Evolutionary conservation across 2,113 vertebrate genomes (phyloP).

Genomic region (Poicephalus gulielmi): DNA sequence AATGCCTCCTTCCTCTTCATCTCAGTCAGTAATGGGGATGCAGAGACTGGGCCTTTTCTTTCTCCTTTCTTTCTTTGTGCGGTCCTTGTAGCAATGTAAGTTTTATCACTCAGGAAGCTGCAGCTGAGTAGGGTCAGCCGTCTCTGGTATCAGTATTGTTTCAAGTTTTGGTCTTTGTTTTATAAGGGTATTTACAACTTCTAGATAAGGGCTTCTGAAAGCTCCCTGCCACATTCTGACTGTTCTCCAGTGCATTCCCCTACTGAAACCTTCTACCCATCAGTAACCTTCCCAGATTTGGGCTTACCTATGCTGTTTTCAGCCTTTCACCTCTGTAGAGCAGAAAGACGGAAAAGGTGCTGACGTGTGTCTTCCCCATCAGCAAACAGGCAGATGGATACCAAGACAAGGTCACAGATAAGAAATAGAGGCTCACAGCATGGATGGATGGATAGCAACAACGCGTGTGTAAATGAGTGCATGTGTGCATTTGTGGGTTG

Average conservation of each 20-base stretch:
- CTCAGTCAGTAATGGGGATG: not conserved
- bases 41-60: not conserved
- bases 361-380: not conserved
- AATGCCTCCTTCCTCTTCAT: not conserved
- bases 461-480: fast-evolving
- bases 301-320: not conserved
- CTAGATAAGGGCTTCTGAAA: not conserved
- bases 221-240: not conserved
- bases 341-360: not conserved
- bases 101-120: not conserved
- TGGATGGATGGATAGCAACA: not conserved
- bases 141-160: not conserved
- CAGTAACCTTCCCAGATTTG: not conserved
- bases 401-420: not conserved
- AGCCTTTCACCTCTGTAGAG: not conserved
- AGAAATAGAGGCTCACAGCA: not conserved
- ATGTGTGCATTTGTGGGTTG: not conserved
- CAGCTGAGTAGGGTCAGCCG: not conserved
- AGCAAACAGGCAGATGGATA: not conserved
- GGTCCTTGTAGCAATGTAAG: not conserved
- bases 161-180: not conserved
- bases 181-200: not conserved
- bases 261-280: not conserved
- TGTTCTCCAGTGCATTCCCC: not conserved
- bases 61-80: not conserved